Evolutionary conservation across 2,113 vertebrate species (phyloP), one percentile per base, ranked within the genome.

Genomic region (Romanogobio albipinnatus): DNA sequence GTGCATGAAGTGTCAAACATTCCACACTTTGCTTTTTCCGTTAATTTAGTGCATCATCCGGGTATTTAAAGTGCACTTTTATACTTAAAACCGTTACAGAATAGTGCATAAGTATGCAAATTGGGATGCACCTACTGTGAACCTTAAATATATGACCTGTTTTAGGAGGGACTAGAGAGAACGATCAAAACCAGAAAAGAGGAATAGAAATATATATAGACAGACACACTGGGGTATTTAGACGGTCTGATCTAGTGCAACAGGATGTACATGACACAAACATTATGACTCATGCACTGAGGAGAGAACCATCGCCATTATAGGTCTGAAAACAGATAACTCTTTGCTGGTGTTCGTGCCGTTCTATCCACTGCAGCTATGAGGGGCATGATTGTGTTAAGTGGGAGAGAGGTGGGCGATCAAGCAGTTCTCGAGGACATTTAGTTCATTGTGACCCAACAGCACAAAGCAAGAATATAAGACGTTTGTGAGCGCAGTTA

Each of bases 401-500:
- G 14, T 26, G 26, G 73, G n/a, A 76, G 45, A 59, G 7, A 36
- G n/a, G 53, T 68, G 39, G 82, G 49, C 19, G 29, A 75, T 66
- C 9, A 29, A 33, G 74, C 49, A 33, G 49, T 9, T 47, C 45
- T 33, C 56, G 11, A 64, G 51, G 85, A 81, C 89, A 87, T 84
- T 88, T 58, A 68, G 62, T 62, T 83, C 45, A 84, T 77, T 78
- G 79, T 87, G 85, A 78, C 33, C 22, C 43, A 58, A 45, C 1
- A 51, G 58, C 19, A 76, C 47, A 85, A 83, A 49, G 47, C 58
- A 43, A 78, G 86, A 81, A 85, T 87, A 62, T 81, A 75, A 85
- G 66, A 76, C 39, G 73, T 87, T 86, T 82, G 87, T 66, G 36
- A 80, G 74, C 80, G 70, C 59, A 83, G 83, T 64, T 86, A 87